phyloP scores from a whole-genome alignment of 64 coral and sea anemone genomes.

The Stylophora pistillata region DNA sequence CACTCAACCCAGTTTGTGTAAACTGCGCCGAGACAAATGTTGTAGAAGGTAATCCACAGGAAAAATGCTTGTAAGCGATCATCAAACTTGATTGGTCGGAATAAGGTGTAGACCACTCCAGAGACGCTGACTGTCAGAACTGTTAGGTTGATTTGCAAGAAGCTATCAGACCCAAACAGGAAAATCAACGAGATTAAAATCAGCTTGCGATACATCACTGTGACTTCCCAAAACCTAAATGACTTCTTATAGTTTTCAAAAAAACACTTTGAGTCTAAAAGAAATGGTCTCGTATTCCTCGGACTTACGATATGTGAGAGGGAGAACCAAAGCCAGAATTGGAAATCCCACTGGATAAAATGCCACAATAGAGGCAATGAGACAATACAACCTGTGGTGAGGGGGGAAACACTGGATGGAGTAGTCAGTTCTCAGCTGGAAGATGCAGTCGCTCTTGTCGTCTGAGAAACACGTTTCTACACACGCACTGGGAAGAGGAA shows the following conservation, averaged over 20 bases:
- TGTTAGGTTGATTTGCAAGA: not conserved
- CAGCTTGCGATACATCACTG: conserved; percentile 12
- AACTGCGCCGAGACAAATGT: not conserved
- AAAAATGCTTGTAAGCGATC: conserved; percentile 1
- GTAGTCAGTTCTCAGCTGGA: conserved; percentile 9
- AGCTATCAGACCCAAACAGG: not conserved
- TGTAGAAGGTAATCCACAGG: not conserved
- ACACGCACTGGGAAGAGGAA: conserved; percentile 12
- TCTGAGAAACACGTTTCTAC: conserved; percentile 22
- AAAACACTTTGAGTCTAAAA: too few relatives aligned
- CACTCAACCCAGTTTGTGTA: not conserved
- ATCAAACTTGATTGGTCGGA: conserved; percentile 23
- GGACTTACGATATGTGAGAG: too few relatives aligned
- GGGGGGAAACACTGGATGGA: conserved; percentile 41
- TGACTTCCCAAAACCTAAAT: not conserved
- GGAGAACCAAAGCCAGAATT: too few relatives aligned
- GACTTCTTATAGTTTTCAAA: too few relatives aligned
- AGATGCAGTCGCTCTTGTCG: conserved; percentile 8
- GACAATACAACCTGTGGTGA: conserved; percentile 30
- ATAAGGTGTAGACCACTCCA: not conserved
- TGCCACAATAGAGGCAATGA: conserved; percentile 40
- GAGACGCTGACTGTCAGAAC: not conserved
- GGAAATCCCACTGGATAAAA: conserved; percentile 78
- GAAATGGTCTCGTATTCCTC: too few relatives aligned
- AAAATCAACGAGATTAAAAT: not conserved